Evolutionary conservation across 37 sponge, comb jelly and placozoan genomes (phyloP), one percentile per base, ranked within the genome.

Genomic region (Agelas oroides): DNA sequence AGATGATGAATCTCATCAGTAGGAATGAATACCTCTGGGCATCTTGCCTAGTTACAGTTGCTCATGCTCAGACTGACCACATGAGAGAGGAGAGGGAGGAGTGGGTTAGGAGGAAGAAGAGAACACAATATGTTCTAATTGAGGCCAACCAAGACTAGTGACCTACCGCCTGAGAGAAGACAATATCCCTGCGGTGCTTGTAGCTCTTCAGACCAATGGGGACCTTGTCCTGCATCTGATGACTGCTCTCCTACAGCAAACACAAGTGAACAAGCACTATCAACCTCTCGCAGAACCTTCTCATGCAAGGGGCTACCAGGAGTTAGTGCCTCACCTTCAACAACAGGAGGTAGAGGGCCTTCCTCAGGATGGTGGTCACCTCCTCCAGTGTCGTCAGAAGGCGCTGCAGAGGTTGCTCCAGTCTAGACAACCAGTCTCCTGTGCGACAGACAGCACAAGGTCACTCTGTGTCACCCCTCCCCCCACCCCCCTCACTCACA

Each of bases 141-240:
- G 46, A 8, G 8, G 46, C 46, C 46, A 46, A 46, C 46, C 46
- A 46, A 46, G 46, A n/a, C n/a, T n/a, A n/a, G n/a, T n/a, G 13
- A 71, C 83, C 71, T 57, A 85, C 86, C 19, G 95, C 89, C 32
- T 95, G 95, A 16, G 83, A 55, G 78, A 91, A 95, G 38, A 88
- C 92, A 32, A 95, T 91, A 79, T 95, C 95, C 40, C 83, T 70
- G 19, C 95, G 83, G 66, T 95, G 92, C 31, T 84, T 82, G 73
- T 84, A 82, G 27, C 92, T 86, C 56, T 83, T 82, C 38, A 89
- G 12, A 24, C 95, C 95, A 68, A 78, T 55, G 0, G 86, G 87
- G 16, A 85, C 69, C 46, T 86, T 93, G 0, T 88, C 85, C 5
- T 33, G 37, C 17, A 73, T 62, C 56, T 85, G 33, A 0, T 21